Percentiles rank a stretch among this genome's conserved stretches.
phyloP scores from a whole-genome alignment of 2,888 invertebrate species.

The Cabera pusaria region DNA sequence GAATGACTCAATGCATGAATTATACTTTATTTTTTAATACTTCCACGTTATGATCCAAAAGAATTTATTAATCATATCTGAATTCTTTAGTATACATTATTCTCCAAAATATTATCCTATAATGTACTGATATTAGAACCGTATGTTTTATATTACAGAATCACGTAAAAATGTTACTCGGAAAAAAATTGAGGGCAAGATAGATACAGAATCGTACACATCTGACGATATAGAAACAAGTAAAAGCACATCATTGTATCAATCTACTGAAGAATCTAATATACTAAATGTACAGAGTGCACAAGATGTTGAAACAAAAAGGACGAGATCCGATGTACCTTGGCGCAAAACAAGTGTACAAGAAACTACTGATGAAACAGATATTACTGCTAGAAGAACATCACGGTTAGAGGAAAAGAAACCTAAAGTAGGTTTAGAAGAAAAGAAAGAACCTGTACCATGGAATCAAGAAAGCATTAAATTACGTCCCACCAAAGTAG shows the following conservation, averaged over 20 bases:
- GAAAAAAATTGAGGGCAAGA: slow-evolving; percentile 55
- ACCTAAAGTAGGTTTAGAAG: slow-evolving; percentile 35
- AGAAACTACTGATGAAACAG: slow-evolving; percentile 22
- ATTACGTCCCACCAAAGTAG: slow-evolving; percentile 83
- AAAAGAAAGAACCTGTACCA: slow-evolving; percentile 63
- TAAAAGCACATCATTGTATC: slow-evolving; percentile 47
- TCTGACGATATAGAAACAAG: slow-evolving; percentile 39
- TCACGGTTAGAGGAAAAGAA: slow-evolving; percentile 35
- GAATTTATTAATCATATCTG: too few species aligned
- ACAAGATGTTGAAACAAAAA: slow-evolving; percentile 57
- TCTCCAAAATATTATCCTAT: too few species aligned
- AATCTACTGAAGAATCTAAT: slow-evolving; percentile 67
- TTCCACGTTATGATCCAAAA: too few species aligned
- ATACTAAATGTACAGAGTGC: slow-evolving; percentile 58
- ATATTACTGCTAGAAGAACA: slow-evolving; percentile 32
- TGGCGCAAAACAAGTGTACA: slow-evolving; percentile 56
- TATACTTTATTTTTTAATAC: too few species aligned
- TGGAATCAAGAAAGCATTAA: slow-evolving; percentile 86
- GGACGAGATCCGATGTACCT: slow-evolving; percentile 48
- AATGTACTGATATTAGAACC: too few species aligned
- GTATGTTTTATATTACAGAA: slow-evolving; percentile 52
- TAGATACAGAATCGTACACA: slow-evolving; percentile 39
- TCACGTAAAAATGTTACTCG: slow-evolving; percentile 46
- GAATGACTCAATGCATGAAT: too few species aligned
- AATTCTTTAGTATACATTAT: too few species aligned